phyloP scores from a whole-genome alignment of 1,140 invertebrate species.

The Pseudomyrmex pallidus region DNA sequence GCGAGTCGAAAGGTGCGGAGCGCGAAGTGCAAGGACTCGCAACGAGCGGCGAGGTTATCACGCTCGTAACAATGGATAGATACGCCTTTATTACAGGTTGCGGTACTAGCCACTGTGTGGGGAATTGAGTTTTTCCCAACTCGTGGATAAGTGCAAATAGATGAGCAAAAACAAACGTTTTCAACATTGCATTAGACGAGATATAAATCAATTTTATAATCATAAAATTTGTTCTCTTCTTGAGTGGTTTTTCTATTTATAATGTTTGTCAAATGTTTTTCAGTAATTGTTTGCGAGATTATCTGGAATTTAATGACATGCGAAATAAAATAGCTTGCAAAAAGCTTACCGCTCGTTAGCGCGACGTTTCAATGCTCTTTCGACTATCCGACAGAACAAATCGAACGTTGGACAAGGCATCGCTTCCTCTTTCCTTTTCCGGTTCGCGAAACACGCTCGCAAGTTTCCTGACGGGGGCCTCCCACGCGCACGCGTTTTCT shows the following conservation, averaged over 20 bases:
- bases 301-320: too few relatives aligned
- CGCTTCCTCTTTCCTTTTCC: constrained; percentile 52
- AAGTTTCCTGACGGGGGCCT: constrained; percentile 26
- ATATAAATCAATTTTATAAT: too few relatives aligned
- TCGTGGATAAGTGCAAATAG: not conserved
- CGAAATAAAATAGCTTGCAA: not conserved
- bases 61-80: constrained; percentile 33
- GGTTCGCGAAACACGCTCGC: constrained; percentile 51
- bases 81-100: constrained; percentile 12
- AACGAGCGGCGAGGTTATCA: constrained; percentile 6
- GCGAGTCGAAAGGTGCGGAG: constrained; percentile 29
- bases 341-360: constrained; percentile 26
- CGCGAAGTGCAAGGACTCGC: constrained; percentile 1
- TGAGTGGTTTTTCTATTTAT: not conserved
- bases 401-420: constrained; percentile 3
- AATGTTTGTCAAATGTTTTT: not conserved
- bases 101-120: not conserved
- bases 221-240: not conserved
- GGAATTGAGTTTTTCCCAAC: not conserved
- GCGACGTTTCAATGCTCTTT: constrained; percentile 13
- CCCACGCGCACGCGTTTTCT: constrained; percentile 64
- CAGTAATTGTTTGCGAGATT: not conserved
- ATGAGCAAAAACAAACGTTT: not conserved
- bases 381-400: constrained; percentile 5
- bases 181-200: too few relatives aligned